Percentiles rank a stretch among this genome's conserved stretches.
Conservation (phyloP, 2,888 invertebrate genomes). For the Erpobdella octoculata region DNA sequence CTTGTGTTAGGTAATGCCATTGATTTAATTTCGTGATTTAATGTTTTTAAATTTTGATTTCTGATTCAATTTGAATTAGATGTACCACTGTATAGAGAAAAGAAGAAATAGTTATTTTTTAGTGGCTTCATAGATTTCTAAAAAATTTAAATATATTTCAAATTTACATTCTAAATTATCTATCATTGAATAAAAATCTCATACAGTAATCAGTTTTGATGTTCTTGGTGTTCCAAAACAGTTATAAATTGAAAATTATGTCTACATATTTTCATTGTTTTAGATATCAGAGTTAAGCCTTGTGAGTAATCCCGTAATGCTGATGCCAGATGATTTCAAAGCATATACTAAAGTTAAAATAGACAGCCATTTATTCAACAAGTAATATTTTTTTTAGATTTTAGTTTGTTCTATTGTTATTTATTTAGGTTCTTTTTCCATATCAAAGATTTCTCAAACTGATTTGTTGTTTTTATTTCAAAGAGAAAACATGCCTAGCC, state of each 20-base stretch:
- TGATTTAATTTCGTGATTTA: not conserved
- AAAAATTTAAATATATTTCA: no score
- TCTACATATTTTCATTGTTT: conserved; percentile 34
- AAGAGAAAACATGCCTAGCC: conserved; percentile 98
- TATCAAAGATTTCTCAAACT: not conserved
- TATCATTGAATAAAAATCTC: no score
- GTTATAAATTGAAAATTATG: no score
- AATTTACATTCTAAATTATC: no score
- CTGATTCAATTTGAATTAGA: no score
- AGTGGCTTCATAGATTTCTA: no score
- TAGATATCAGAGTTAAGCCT: conserved; percentile 96
- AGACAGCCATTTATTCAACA: conserved; percentile 97
- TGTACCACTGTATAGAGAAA: no score
- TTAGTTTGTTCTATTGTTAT: not conserved
- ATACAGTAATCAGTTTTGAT: no score
- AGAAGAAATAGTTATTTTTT: no score
- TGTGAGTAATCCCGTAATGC: conserved; percentile 94
- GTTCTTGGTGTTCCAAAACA: no score
- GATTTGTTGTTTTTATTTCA: conserved; percentile 51
- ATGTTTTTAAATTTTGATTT: not conserved
- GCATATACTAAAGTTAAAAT: conserved; percentile 96
- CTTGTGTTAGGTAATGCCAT: not conserved
- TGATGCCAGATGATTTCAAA: conserved; percentile 96
- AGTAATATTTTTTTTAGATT: conserved; percentile 62
- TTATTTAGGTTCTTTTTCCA: not conserved